Conservation (phyloP, 2,888 invertebrate genomes). For the Stratiomys singularior region DNA sequence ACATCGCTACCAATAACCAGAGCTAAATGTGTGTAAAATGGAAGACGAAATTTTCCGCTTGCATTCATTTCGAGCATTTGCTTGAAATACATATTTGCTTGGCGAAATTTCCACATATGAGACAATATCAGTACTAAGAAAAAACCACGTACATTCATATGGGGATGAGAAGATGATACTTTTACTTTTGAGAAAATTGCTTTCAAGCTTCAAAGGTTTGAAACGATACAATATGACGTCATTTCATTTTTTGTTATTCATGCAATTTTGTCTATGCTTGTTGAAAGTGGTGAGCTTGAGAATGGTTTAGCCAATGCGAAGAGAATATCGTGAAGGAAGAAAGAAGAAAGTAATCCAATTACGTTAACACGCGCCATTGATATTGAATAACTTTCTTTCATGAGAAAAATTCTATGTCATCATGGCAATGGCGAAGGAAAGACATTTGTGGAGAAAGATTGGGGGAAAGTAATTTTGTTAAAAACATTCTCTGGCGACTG, state of each 20-base stretch:
- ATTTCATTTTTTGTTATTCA: conserved; percentile 15
- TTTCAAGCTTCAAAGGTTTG: conserved; percentile 30
- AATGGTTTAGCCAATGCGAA: neutral
- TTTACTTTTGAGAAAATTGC: conserved; percentile 31
- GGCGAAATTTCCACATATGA: neutral
- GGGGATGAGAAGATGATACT: neutral
- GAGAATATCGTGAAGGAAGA: neutral
- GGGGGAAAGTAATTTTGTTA: conserved; percentile 2
- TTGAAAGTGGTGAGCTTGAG: neutral
- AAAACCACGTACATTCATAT: neutral
- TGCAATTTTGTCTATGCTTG: neutral
- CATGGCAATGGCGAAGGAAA: neutral
- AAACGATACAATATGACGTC: conserved; percentile 28
- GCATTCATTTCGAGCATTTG: conserved; percentile 16
- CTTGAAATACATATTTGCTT: neutral
- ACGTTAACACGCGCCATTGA: conserved; percentile 53
- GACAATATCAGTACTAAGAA: neutral
- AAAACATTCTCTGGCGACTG: neutral
- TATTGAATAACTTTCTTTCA: conserved; percentile 51
- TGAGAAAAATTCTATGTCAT: conserved; percentile 20
- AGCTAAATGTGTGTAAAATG: conserved; percentile 2
- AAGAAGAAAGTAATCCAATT: conserved; percentile 52
- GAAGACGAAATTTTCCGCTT: conserved; percentile 35
- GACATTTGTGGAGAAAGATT: neutral
- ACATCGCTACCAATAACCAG: conserved; percentile 12